phyloP scores from a whole-genome alignment of 1,140 invertebrate genomes.

The Drosophila auraria region DNA sequence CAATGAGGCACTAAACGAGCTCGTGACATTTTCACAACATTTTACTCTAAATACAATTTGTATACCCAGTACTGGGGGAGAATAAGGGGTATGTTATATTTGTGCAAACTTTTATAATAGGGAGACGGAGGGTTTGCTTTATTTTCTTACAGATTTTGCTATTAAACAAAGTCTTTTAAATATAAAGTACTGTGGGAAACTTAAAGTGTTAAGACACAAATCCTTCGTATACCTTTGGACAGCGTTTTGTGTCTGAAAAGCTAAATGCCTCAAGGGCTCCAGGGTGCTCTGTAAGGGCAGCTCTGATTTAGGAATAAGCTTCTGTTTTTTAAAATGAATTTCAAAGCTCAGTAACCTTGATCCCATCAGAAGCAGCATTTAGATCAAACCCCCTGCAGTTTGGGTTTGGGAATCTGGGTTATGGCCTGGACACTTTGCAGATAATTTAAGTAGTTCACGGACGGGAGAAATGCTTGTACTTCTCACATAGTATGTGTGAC shows the following conservation, averaged over 20 bases:
- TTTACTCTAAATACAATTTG: slow-evolving; percentile 29
- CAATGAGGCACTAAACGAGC: slow-evolving; percentile 69
- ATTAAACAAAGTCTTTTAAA: no score
- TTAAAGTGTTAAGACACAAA: no score
- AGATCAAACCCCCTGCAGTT: not conserved
- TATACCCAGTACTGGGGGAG: not conserved
- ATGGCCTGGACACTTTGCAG: not conserved
- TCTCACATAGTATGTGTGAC: not conserved
- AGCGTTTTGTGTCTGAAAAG: not conserved
- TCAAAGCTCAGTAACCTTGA: not conserved
- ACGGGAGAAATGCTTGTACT: slow-evolving; percentile 4
- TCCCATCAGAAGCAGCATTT: not conserved
- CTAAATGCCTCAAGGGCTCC: not conserved
- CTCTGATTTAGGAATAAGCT: not conserved
- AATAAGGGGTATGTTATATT: not conserved
- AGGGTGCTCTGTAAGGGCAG: not conserved
- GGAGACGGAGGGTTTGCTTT: no score
- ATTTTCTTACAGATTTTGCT: no score
- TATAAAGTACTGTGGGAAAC: no score
- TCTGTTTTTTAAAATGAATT: not conserved
- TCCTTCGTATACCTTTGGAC: no score
- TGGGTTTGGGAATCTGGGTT: not conserved
- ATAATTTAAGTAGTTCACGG: slow-evolving; percentile 3
- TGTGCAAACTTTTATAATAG: not conserved
- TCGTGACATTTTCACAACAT: slow-evolving; percentile 72